Percentiles rank a stretch among this genome's conserved stretches.
Conservation (phyloP, 2,797 vertebrate genomes). For the Ceyx erithaca region DNA sequence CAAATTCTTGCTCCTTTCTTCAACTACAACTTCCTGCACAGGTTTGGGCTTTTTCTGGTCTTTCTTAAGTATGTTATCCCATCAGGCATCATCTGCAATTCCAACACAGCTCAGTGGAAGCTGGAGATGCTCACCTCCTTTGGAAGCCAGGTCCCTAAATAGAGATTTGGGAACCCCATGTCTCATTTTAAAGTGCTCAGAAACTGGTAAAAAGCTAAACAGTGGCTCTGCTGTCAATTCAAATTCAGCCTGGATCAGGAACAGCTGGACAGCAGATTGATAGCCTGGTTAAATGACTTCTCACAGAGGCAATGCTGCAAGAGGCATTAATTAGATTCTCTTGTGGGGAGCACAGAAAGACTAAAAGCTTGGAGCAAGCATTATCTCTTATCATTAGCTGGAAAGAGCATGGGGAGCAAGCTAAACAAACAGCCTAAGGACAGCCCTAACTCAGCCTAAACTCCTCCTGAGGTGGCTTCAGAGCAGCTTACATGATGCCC, state of each 20-base stretch:
- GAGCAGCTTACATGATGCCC: neutral
- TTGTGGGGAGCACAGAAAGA: conserved; percentile 7
- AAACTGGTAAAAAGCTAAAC: neutral
- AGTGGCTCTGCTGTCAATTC: conserved; percentile 21
- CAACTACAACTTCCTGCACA: neutral
- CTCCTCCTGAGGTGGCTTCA: conserved; percentile 22
- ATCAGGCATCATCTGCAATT: neutral
- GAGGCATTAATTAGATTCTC: conserved; percentile 39
- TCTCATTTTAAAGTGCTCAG: neutral
- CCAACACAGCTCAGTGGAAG: neutral
- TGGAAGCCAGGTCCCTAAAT: neutral
- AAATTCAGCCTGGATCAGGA: conserved; percentile 34
- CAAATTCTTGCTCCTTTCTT: neutral
- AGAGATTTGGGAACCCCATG: neutral
- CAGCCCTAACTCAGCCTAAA: conserved; percentile 1
- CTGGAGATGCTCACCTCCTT: neutral
- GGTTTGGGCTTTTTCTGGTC: too few relatives aligned
- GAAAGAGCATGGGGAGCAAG: neutral
- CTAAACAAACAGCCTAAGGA: conserved; percentile 1
- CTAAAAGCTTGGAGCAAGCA: conserved; percentile 31
- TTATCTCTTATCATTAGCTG: conserved; percentile 33
- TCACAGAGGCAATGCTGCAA: conserved; percentile 11
- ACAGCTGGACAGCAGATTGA: conserved; percentile 50
- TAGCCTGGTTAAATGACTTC: conserved; percentile 39
- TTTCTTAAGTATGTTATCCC: neutral